Evolutionary conservation across 2,113 vertebrate species (phyloP), one percentile per base, ranked within the genome.

Genomic region (Hydropotes inermis): DNA sequence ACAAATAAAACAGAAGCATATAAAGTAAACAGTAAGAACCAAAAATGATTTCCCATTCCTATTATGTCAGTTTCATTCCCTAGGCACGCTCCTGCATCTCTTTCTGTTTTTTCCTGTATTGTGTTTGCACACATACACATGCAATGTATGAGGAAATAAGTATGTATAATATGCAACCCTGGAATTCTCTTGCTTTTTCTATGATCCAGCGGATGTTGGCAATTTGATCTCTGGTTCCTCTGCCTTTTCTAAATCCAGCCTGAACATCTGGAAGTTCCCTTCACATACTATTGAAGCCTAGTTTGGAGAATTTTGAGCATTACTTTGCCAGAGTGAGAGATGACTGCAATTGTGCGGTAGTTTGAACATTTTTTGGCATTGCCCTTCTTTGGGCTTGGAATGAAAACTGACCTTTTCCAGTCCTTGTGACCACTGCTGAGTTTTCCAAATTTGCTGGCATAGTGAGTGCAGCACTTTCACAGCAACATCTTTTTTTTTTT

Each of bases 1-100:
- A 45, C 36, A 90, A 87, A 27, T 83, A 50, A 89, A 95, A 87
- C n/a, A 84, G 52, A 95, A 86, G 13, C 19, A 74, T 89, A 50
- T 39, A 15, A 94, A 97, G 19, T 64, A 15, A 10, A 36, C 16
- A 39, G 43, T 94, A 67, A 93, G 93, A 95, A 54, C 5, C 21
- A 16, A 36, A 87, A 94, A 27, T 30, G 14, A 43, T 12, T 89
- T 30, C 25, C 1, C 15, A 45, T 93, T 90, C 47, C 47, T 92
- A 57, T 39, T 12, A 39, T 21, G 14, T 78, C 16, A 39, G 3
- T 88, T 30, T 16, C 6, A 36, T 43, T 87, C 11, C 7, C 78
- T 57, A 94, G 11, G n/a, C 92, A 6, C 30, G 9, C 45, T 74
- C 55, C 74, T 87, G 36, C 19, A 60, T 86, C 91, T 92, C 52